Evolutionary conservation across 2,797 vertebrate genomes (phyloP), one percentile per base, ranked within the genome.

Genomic region (Urocyon cinereoargenteus): DNA sequence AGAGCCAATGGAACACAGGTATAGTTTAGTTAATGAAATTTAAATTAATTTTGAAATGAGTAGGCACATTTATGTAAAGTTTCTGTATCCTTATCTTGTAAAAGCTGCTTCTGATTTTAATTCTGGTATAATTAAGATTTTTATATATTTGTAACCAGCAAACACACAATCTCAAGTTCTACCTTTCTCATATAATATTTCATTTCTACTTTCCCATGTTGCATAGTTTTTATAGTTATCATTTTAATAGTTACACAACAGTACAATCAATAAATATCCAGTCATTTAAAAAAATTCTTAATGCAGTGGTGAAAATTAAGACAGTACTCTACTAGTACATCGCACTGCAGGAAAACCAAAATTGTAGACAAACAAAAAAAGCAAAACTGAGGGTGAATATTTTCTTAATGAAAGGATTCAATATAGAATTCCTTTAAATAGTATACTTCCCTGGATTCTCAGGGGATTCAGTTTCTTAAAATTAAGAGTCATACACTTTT

Each of bases 381-480:
- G 34, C 34, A 88, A 96, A 96, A 26, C 10, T 87, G 21, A 81
- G 18, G 8, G 9, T 86, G 26, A 94, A 14, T 88, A 70, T 87
- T 96, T 85, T 81, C n/a, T 75, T 94, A 93, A 87, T 26, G 21
- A 95, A 84, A 95, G 15, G 26, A 89, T 89, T 90, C 51, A 83
- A 16, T 75, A 91, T 59, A 81, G 18, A 96, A 93, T 70, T 53
- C 18, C 85, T 93, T 83, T 82, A 91, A 95, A 86, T 93, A 68
- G 26, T 59, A 66, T 11, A 4, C 12, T 68, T 14, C 15, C 1
- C 6, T 22, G 26, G 22, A 45, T 83, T 57, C 21, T 55, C 18
- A 57, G 84, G 68, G n/a, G 55, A 86, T 89, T 91, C 22, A 79
- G 22, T 83, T 86, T 96, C 75, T 86, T 85, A 94, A 94, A 97